Percentiles rank a stretch among this genome's conserved stretches.
These are phyloP conservation scores for Oncopodura yosiiana DNA, from an alignment of 1,140 invertebrate species.

Conservation along the genomic window DNA sequence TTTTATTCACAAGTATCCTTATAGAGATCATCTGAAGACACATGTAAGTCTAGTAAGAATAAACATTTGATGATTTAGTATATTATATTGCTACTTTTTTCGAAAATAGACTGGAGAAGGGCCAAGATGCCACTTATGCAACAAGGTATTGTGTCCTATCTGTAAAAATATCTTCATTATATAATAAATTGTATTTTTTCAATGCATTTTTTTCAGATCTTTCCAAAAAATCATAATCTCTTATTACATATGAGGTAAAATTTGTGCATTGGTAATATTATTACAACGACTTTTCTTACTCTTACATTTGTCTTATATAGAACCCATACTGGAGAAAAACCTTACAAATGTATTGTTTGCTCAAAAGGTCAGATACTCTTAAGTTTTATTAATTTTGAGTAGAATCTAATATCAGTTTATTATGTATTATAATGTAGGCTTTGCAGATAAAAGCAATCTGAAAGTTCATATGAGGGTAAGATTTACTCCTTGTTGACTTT, in stretches of 20 bases:
- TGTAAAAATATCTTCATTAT: too few species aligned
- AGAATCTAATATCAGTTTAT: not conserved
- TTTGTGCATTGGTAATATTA: not conserved
- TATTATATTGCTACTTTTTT: too few species aligned
- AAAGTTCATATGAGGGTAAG: constrained; percentile 31
- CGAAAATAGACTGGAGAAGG: constrained; percentile 25
- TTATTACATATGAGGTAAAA: constrained; percentile 63
- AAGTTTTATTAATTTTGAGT: too few species aligned
- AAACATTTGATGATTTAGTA: too few species aligned
- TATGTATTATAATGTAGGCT: constrained; percentile 1
- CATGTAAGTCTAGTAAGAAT: too few species aligned
- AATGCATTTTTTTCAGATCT: not conserved
- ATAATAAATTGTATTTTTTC: too few species aligned
- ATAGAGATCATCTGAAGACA: constrained; percentile 31
- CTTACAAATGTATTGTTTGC: constrained; percentile 69
- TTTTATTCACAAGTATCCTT: constrained; percentile 35
- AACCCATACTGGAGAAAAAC: constrained; percentile 64
- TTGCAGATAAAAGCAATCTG: constrained; percentile 32
- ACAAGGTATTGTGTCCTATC: constrained; percentile 32
- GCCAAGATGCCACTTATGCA: constrained; percentile 26
- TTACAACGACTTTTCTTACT: not conserved
- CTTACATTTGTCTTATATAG: too few species aligned
- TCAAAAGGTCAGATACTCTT: constrained; percentile 49
- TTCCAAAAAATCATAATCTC: constrained; percentile 41
- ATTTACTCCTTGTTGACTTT: not conserved